Evolutionary conservation across 2,113 vertebrate species (phyloP).

Genomic region (Dipodomys merriami): DNA sequence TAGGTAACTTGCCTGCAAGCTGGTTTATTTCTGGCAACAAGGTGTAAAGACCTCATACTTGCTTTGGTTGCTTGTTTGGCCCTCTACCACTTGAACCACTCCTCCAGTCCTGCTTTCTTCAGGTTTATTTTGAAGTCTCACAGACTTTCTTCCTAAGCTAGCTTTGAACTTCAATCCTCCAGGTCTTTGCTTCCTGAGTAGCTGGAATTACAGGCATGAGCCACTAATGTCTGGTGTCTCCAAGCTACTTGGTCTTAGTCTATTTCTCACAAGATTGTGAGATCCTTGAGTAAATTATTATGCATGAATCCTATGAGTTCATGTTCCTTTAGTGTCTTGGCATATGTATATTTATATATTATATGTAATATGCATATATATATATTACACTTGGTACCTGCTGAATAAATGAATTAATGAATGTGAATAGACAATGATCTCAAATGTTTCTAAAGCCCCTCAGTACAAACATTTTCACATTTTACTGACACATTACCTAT

Average conservation of each 20-base stretch:
- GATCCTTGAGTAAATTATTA: neutral
- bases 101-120: no score
- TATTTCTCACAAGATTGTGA: neutral
- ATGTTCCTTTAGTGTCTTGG: neutral
- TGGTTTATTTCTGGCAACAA: neutral
- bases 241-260: neutral
- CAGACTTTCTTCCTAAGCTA: no score
- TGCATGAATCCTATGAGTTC: neutral
- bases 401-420: neutral
- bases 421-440: neutral
- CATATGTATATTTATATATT: no score
- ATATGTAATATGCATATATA: neutral
- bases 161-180: no score
- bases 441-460: neutral
- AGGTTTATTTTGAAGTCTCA: no score
- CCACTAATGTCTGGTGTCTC: no score
- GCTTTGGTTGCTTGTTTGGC: no score
- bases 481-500: neutral
- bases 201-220: no score
- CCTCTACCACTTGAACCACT: no score
- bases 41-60: no score
- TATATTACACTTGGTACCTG: neutral
- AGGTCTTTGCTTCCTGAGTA: no score
- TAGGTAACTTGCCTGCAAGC: neutral
- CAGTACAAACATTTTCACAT: neutral